Evolutionary conservation across 2,113 vertebrate genomes (phyloP), one percentile per base, ranked within the genome.

Genomic region (Syrmaticus mikado): DNA sequence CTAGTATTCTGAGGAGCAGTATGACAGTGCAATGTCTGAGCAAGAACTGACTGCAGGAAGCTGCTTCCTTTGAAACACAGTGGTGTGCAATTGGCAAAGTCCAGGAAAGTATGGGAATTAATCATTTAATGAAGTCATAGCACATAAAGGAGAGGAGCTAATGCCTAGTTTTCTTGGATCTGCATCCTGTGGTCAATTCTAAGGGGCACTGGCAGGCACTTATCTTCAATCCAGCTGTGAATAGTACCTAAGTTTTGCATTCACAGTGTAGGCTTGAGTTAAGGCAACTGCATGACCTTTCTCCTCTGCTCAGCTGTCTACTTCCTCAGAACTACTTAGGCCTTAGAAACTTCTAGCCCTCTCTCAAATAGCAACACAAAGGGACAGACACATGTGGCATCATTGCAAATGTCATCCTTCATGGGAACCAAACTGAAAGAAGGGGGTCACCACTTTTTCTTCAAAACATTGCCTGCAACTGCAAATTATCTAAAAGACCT

Each of bases 161-260:
- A 52, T 38, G 36, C 8, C 22, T 73, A 32, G 19, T 78, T 73
- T 70, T 65, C 17, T 43, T 81, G 40, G 7, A 65, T 91, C 62
- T 81, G 40, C 27, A 74, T 53, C 18, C 55, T 62, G 8, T 62
- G 65, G 27, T 20, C 41, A 43, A 27, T 36, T 92, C 40, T 76
- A 45, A 48, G 7, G 8, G 17, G 3, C 5, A 28, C 11, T n/a
- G n/a, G 41, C n/a, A 82, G 32, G 25, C 50, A 75, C 11, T 65
- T 72, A 38, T 4, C 8, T 53, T 89, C 62, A 48, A 73, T 25
- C 22, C 40, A 62, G 28, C 40, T 81, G 18, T 53, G 50, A 83
- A 73, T 38, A 91, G 17, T 19, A 61, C n/a, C 53, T 66, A 88
- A 74, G 22, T 13, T 94, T 81, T 87, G 11, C 27, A 36, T 84